phyloP scores from a whole-genome alignment of 2,888 invertebrate genomes.

The Bellardia pandia region DNA sequence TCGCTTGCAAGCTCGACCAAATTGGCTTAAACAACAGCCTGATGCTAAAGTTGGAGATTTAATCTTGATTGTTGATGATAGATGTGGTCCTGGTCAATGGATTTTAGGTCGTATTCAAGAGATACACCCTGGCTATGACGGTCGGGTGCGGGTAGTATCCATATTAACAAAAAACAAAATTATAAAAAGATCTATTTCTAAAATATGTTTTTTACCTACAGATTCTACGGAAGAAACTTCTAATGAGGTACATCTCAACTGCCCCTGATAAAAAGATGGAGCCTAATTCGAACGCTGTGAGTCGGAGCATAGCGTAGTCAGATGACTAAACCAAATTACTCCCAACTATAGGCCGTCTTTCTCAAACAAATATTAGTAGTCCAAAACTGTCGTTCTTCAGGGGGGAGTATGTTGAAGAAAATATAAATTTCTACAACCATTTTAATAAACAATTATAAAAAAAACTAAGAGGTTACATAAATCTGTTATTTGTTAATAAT shows the following conservation, averaged over 20 bases:
- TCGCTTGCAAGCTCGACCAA: constrained; percentile 45
- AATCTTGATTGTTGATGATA: constrained; percentile 14
- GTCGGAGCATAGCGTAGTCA: constrained; percentile 52
- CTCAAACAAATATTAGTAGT: not conserved
- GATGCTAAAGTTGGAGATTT: constrained; percentile 41
- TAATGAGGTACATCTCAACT: not conserved
- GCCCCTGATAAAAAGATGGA: not conserved
- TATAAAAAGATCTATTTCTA: too few relatives aligned
- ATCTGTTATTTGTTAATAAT: too few relatives aligned
- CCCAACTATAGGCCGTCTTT: constrained; percentile 14
- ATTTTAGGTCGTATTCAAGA: constrained; percentile 22
- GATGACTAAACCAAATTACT: constrained; percentile 19
- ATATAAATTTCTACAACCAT: too few relatives aligned
- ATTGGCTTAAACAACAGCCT: constrained; percentile 15
- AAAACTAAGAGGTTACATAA: too few relatives aligned
- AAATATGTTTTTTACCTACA: too few relatives aligned
- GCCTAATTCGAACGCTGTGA: constrained; percentile 22
- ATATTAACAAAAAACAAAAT: constrained; percentile 21
- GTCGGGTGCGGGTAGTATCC: constrained; percentile 30
- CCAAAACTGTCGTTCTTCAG: constrained; percentile 13
- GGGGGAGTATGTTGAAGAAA: constrained; percentile 1
- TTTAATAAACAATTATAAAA: too few relatives aligned
- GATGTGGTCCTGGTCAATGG: too few relatives aligned
- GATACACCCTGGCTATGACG: constrained; percentile 6
- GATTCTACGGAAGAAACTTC: constrained; percentile 3